phyloP scores from a whole-genome alignment of 2,888 invertebrate species.

The Temnothorax rugatulus region DNA sequence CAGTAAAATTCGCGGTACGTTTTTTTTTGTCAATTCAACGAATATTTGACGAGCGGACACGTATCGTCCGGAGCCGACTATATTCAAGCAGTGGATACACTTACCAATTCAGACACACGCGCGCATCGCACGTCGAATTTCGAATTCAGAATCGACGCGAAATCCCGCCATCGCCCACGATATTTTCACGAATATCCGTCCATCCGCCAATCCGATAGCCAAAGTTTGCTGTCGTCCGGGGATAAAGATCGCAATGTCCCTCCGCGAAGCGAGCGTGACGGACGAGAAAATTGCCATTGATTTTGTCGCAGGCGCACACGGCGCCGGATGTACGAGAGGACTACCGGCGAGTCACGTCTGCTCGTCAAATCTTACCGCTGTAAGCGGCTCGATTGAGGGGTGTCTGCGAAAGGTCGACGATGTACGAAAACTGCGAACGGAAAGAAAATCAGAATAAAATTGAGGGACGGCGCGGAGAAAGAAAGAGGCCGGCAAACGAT shows the following conservation, averaged over 20 bases:
- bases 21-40: not conserved
- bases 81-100: conserved; percentile 37
- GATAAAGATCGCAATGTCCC: conserved; percentile 48
- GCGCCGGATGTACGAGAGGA: not conserved
- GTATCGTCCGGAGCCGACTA: conserved; percentile 5
- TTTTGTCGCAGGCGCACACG: conserved; percentile 20
- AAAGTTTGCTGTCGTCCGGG: conserved; percentile 52
- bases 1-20: conserved; percentile 15
- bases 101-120: conserved; percentile 38
- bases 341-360: conserved; percentile 75
- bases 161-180: conserved; percentile 18
- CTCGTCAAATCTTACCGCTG: conserved; percentile 79
- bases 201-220: conserved; percentile 46
- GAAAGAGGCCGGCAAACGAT: conserved; percentile 13
- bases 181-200: conserved; percentile 46
- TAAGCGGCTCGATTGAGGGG: conserved; percentile 28
- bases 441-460: conserved; percentile 74
- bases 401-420: conserved; percentile 21
- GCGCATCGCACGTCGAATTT: conserved; percentile 36
- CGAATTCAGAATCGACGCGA: conserved; percentile 36
- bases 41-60: conserved; percentile 24
- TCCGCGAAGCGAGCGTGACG: conserved; percentile 43
- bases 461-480: conserved; percentile 9
- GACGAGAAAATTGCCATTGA: conserved; percentile 56
- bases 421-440: conserved; percentile 70